These are phyloP conservation scores for Dicerorhinus sumatrensis DNA, from an alignment of 2,113 vertebrate species.

Conservation along the genomic window DNA sequence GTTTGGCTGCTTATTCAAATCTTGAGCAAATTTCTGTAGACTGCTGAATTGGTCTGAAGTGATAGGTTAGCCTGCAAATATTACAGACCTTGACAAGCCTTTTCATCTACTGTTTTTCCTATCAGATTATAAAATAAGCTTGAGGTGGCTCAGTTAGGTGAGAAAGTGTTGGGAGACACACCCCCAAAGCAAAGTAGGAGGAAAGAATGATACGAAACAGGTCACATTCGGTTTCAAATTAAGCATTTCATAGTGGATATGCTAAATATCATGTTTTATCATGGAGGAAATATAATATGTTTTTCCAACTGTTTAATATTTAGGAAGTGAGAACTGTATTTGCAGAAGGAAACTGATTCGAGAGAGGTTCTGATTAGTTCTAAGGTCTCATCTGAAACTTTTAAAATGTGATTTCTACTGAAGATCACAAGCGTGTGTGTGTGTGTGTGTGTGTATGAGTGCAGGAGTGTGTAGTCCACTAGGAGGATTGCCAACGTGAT, in stretches of 20 bases:
- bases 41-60: constrained; percentile 13
- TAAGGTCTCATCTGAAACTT: constrained; percentile 35
- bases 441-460: accelerated
- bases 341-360: constrained; percentile 1
- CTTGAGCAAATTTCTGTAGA: constrained; percentile 58
- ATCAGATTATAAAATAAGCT: constrained; percentile 53
- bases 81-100: not conserved
- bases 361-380: not conserved
- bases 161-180: not conserved
- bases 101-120: constrained; percentile 51
- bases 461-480: accelerated
- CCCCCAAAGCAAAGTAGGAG: not conserved
- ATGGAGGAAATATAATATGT: not conserved
- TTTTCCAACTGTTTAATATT: constrained; percentile 23
- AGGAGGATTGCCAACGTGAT: not conserved
- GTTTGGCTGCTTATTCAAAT: constrained; percentile 69
- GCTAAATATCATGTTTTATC: constrained; percentile 25
- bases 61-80: not conserved
- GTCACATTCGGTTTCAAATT: not conserved
- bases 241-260: not conserved
- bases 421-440: not conserved
- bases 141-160: not conserved
- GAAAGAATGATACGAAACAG: not conserved
- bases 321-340: not conserved
- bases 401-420: not conserved